These are phyloP conservation scores for Drosophila bocqueti DNA, from an alignment of 1,140 invertebrate genomes.

Conservation along the genomic window DNA sequence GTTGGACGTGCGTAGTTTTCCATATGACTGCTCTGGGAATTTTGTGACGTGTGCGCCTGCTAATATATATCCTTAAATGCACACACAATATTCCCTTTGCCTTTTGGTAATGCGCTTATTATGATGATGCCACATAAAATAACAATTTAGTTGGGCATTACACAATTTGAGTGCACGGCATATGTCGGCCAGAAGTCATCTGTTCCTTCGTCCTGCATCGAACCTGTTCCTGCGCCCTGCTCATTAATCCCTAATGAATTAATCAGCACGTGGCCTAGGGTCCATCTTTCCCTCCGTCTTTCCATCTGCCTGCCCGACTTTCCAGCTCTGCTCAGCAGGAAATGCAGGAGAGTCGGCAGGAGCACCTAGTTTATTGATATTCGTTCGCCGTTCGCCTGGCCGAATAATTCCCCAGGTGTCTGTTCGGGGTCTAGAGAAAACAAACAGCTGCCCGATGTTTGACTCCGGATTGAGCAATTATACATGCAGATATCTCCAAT, in stretches of 20 bases:
- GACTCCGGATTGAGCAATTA: conserved; percentile 53
- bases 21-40: conserved; percentile 65
- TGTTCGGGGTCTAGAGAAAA: conserved; percentile 11
- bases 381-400: conserved; percentile 29
- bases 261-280: conserved; percentile 67
- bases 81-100: conserved; percentile 34
- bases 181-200: conserved; percentile 63
- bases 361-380: conserved; percentile 32
- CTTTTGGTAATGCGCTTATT: conserved; percentile 78
- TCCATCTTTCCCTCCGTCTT: not conserved
- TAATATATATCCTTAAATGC: conserved; percentile 44
- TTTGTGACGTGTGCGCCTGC: conserved; percentile 37
- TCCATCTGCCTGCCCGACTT: not conserved
- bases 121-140: conserved; percentile 82
- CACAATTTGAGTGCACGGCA: conserved; percentile 61
- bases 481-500: conserved; percentile 21
- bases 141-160: conserved; percentile 82
- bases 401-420: conserved; percentile 32
- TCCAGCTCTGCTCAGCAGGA: conserved; percentile 7
- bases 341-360: not conserved
- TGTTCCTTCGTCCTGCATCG: conserved; percentile 47
- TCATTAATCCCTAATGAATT: conserved; percentile 78
- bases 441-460: conserved; percentile 44
- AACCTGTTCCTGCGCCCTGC: conserved; percentile 28
- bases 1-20: conserved; percentile 76